phyloP scores from a whole-genome alignment of 2,888 invertebrate genomes.

The Melinaea menophilus region DNA sequence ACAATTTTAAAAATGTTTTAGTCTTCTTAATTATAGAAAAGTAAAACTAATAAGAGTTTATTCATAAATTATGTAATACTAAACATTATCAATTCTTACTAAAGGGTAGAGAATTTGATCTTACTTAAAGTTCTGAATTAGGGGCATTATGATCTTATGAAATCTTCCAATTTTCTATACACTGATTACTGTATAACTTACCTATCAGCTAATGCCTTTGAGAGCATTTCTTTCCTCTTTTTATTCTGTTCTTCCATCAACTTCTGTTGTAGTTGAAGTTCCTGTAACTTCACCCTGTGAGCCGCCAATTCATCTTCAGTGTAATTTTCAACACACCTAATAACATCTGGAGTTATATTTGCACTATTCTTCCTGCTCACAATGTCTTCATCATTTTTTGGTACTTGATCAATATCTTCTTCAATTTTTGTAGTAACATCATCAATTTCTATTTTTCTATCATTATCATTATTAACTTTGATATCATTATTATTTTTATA shows the following conservation, averaged over 20 bases:
- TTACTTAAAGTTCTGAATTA: background rate
- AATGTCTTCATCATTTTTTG: constrained; percentile 20
- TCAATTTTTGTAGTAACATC: constrained; percentile 35
- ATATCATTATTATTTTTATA: constrained; percentile 10
- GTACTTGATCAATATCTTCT: constrained; percentile 16
- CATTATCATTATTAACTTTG: constrained; percentile 5
- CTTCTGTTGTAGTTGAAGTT: constrained; percentile 84
- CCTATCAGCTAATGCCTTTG: constrained; percentile 86
- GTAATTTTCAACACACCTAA: constrained; percentile 56
- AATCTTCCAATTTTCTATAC: background rate
- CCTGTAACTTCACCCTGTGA: constrained; percentile 79
- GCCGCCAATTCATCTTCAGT: constrained; percentile 57
- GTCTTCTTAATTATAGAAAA: too few species aligned
- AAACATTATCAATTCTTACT: too few species aligned
- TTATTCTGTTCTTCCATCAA: constrained; percentile 89
- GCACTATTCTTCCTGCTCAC: constrained; percentile 40
- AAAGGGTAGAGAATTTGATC: too few species aligned
- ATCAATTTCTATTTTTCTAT: constrained; percentile 26
- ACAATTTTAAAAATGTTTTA: too few species aligned
- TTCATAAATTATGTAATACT: too few species aligned
- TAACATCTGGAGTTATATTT: constrained; percentile 52
- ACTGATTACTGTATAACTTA: constrained; percentile 43
- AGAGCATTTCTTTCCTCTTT: constrained; percentile 83
- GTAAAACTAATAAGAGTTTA: too few species aligned
- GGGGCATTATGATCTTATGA: background rate